Base-by-base conservation (phyloP, 2,797 vertebrate species). In the Semaprochilodus insignis region DNA sequence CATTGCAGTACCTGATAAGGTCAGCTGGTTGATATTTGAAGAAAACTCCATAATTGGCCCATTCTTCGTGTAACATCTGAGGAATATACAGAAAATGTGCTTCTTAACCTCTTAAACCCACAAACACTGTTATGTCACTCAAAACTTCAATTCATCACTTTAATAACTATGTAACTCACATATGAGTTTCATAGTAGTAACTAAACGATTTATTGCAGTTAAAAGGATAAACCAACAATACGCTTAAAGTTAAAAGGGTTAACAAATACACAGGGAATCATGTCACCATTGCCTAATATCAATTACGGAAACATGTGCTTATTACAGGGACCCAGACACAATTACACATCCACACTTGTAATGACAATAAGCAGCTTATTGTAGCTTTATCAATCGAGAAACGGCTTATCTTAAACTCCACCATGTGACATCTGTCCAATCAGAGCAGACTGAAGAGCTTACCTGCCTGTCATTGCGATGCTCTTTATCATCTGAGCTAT, bases 1-100 rank as follows among this genome's bases (percentile, higher is more conserved):
- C 21, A 31, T 59, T 63, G 36, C 21, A 27, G 57, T 96, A 99
- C 98, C 98, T 97, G 94, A 99, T 98, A 85, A 99, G 95, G 89
- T 99, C 95, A 85, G 98, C 95, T 67, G 98, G 98, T 86, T 99
- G 98, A 93, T 97, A 98, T 92, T 99, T 99, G 92, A 97, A 96
- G 94, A 99, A 99, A 23, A 92, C 97, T 91, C 97, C 95, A 0
- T 99, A 99, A 93, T 97, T 96, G 13, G 98, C 98, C 98, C 98
- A 99, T 92, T 99, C 98, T 89, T 91, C 95, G 91, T 98, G 97
- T 55, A 99, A 94, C 89, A 98, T 79, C 98, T 99, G 85, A 34
- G 17, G 63, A 76, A 70, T 17, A 81, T 17, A 82, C 74, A 81
- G 31, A 31, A 59, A 82, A 48, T 44, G 4, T n/a, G 21, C 40